Percentiles rank a stretch among this genome's conserved stretches.
Evolutionary conservation across 2,888 invertebrate species (phyloP).

Genomic region (Aplocera efformata): DNA sequence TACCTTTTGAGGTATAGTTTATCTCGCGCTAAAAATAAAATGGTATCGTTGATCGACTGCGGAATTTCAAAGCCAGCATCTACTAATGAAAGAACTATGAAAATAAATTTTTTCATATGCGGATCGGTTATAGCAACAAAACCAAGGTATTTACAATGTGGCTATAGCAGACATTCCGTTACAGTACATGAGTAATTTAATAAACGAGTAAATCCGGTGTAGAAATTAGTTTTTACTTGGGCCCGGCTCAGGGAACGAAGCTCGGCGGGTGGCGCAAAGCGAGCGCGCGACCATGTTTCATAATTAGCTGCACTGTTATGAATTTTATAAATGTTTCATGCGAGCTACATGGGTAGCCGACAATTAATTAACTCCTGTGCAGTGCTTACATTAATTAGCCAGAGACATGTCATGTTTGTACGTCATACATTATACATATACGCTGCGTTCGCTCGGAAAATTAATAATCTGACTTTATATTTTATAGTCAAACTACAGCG

Average conservation of each 20-base stretch:
- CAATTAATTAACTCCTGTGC: constrained; percentile 74
- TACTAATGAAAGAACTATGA: constrained; percentile 18
- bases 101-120: constrained; percentile 22
- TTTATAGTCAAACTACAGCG: constrained; percentile 45
- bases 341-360: constrained; percentile 60
- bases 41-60: constrained; percentile 3
- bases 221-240: constrained; percentile 58
- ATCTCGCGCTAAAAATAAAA: neutral
- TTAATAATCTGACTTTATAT: constrained; percentile 50
- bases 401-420: constrained; percentile 60
- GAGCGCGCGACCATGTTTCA: constrained; percentile 61
- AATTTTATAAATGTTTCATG: constrained; percentile 78
- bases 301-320: constrained; percentile 72
- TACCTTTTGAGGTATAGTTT: no score
- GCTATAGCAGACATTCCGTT: constrained; percentile 30
- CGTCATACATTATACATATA: constrained; percentile 65
- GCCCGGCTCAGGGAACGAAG: constrained; percentile 39
- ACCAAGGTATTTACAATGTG: constrained; percentile 31
- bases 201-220: constrained; percentile 47
- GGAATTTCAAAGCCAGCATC: constrained; percentile 8
- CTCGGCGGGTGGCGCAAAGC: constrained; percentile 70
- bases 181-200: constrained; percentile 46
- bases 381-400: constrained; percentile 73
- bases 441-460: constrained; percentile 45
- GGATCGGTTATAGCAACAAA: constrained; percentile 23